Conservation (phyloP, 2,888 invertebrate species). For the Xylocampa areola region DNA sequence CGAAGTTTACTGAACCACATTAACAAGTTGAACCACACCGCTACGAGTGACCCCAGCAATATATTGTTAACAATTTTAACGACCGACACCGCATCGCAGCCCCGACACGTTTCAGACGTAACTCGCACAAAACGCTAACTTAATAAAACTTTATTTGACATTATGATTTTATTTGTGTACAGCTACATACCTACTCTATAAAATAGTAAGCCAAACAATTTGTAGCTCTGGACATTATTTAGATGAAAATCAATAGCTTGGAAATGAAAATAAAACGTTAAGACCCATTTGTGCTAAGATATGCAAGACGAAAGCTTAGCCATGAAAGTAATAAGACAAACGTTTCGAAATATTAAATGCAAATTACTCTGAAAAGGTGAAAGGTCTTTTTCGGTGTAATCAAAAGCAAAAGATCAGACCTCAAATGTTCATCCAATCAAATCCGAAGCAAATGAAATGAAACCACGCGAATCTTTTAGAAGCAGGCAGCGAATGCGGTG, state of each 20-base stretch:
- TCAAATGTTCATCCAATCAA: slow-evolving; percentile 45
- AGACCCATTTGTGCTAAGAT: neutral
- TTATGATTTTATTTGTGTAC: slow-evolving; percentile 45
- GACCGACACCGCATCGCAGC: slow-evolving; percentile 18
- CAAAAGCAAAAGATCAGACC: slow-evolving; percentile 20
- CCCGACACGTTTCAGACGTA: slow-evolving; percentile 34
- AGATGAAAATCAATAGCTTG: neutral
- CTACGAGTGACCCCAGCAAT: slow-evolving; percentile 23
- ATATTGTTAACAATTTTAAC: slow-evolving; percentile 41
- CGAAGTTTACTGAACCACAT: slow-evolving; percentile 2
- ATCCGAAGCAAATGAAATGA: slow-evolving; percentile 62
- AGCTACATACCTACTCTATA: slow-evolving; percentile 20
- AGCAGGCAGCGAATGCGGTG: slow-evolving; percentile 48
- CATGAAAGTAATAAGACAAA: no score
- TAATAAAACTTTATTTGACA: slow-evolving; percentile 53
- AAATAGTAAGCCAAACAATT: slow-evolving; percentile 26
- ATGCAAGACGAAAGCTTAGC: no score
- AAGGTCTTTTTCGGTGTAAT: neutral
- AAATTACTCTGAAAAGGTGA: neutral
- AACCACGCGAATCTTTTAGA: slow-evolving; percentile 57
- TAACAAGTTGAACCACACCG: slow-evolving; percentile 16
- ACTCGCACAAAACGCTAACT: slow-evolving; percentile 50
- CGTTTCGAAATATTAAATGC: neutral
- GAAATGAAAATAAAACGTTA: slow-evolving; percentile 1
- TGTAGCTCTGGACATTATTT: slow-evolving; percentile 7